Evolutionary conservation across 2,797 vertebrate genomes (phyloP), one percentile per base, ranked within the genome.

Genomic region (Manis crassicaudata): DNA sequence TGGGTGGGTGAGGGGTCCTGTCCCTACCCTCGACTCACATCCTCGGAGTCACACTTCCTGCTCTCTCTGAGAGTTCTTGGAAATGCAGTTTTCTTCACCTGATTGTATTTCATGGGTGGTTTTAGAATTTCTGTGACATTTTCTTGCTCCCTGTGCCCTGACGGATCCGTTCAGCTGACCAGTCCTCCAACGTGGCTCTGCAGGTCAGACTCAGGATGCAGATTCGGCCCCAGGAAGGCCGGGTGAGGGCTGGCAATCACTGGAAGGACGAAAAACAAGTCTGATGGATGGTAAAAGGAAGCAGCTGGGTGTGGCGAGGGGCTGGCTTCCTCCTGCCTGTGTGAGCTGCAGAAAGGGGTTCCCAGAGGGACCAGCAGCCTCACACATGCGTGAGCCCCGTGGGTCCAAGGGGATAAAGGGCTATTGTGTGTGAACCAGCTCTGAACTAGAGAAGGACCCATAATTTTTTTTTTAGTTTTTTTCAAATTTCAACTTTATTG

Each of bases 211-310:
- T 1, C 82, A 68, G 89, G 89, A 95, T 92, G 65, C 25, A 2
- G 4, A 23, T 20, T 56, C 20, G 18, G 17, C 63, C 67, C 89
- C 37, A 2, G 56, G 87, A 90, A 56, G 32, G 37, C 65, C 0
- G 25, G 20, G 65, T 29, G 7, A 88, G 65, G 52, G 56, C 2
- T 72, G 68, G 86, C 67, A 18, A 2, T 29, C 4, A 1, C 25
- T 52, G n/a, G 32, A 6, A 16, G 70, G 80, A 50, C 77, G 37
- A 76, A 70, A 50, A 32, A 58, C 37, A 20, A 29, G 32, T 8
- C 21, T 54, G 79, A 63, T 17, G 17, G 85, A 25, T 32, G 32
- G 43, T 17, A 43, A 93, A 32, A n/a, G 83, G 95, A 93, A 96
- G 50, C 18, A 2, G n/a, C n/a, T 6, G 70, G 70, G 35, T 7